Percentiles rank a stretch among this genome's conserved stretches.
phyloP scores from a whole-genome alignment of 2,113 vertebrate species.

The Lontra canadensis region DNA sequence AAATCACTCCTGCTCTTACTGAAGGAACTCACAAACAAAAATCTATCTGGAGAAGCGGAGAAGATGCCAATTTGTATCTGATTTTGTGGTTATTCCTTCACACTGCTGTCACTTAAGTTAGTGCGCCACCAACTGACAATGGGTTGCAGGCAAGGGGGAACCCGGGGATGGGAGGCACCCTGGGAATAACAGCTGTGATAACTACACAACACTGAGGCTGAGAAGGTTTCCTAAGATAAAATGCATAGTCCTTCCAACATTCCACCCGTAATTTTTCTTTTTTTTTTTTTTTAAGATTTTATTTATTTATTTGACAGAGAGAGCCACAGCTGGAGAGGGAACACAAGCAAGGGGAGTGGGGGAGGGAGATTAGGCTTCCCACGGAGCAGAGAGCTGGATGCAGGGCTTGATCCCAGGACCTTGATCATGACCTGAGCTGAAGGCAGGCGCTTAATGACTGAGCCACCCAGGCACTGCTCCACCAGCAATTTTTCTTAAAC shows the following conservation, averaged over 20 bases:
- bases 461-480: too few relatives aligned
- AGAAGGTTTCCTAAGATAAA: neutral
- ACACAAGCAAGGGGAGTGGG: too few relatives aligned
- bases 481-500: neutral
- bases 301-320: too few relatives aligned
- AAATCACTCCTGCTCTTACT: neutral
- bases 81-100: neutral
- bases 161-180: rapidly evolving
- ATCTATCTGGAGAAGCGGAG: neutral
- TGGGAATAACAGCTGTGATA: neutral
- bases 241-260: neutral
- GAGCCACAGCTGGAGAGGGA: too few relatives aligned
- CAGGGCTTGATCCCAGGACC: too few relatives aligned
- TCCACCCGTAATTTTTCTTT: neutral
- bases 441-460: too few relatives aligned
- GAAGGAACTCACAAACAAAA: neutral
- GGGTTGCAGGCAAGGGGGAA: rapidly evolving
- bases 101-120: neutral
- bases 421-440: too few relatives aligned
- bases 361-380: too few relatives aligned
- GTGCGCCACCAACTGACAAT: neutral
- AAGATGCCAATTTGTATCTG: neutral
- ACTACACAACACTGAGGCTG: neutral
- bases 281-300: neutral
- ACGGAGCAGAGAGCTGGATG: too few relatives aligned